phyloP scores from a whole-genome alignment of 1,140 invertebrate species.

The Leguminivora glycinivorella region DNA sequence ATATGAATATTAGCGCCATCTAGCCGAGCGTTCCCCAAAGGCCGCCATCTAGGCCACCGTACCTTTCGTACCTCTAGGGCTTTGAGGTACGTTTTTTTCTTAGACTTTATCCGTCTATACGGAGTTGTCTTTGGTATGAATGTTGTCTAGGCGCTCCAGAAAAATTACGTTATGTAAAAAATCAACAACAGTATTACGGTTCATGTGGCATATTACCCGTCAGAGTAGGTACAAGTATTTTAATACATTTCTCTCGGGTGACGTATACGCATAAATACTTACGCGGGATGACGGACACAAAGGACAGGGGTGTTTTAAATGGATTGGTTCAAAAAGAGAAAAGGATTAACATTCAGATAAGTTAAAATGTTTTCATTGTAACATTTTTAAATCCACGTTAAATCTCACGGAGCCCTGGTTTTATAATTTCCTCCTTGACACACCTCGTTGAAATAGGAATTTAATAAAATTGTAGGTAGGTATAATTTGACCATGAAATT shows the following conservation, averaged over 20 bases:
- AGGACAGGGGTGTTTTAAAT: background rate
- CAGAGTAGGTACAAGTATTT: constrained; percentile 41
- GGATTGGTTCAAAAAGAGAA: constrained; percentile 12
- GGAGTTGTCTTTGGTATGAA: too few relatives aligned
- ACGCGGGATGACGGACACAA: constrained; percentile 19
- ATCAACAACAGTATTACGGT: constrained; percentile 25
- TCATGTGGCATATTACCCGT: constrained; percentile 24
- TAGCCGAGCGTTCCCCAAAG: too few relatives aligned
- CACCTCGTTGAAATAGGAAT: background rate
- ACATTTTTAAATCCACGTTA: background rate
- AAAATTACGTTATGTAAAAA: constrained; percentile 3
- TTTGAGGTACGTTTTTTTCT: too few relatives aligned
- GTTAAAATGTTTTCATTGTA: background rate
- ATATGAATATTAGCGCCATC: too few relatives aligned
- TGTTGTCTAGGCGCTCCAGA: too few relatives aligned
- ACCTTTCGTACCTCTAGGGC: too few relatives aligned
- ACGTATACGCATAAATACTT: constrained; percentile 16
- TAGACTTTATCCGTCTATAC: too few relatives aligned
- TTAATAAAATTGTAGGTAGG: too few relatives aligned
- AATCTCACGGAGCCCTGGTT: background rate
- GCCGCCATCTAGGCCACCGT: too few relatives aligned
- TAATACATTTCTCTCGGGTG: constrained; percentile 39
- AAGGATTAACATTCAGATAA: constrained; percentile 12
- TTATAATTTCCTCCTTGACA: background rate
- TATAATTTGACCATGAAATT: too few relatives aligned